These are phyloP conservation scores for Ochotona curzoniae DNA, from an alignment of 2,113 vertebrate species.

Conservation along the genomic window DNA sequence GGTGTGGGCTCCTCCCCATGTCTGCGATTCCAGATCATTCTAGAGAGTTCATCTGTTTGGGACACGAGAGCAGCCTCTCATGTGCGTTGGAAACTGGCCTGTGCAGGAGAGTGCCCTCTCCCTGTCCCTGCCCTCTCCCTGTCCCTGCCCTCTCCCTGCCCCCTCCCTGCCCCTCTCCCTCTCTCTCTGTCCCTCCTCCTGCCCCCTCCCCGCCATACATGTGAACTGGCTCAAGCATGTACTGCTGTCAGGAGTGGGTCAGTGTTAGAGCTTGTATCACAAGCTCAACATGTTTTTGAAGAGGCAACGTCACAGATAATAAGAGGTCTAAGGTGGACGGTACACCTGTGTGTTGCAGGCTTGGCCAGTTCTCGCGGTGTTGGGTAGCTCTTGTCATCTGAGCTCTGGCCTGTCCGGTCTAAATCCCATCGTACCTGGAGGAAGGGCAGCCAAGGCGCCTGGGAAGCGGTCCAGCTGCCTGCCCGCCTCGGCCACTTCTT, in stretches of 20 bases:
- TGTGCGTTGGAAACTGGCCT: neutral
- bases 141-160: too few species aligned
- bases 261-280: neutral
- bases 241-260: neutral
- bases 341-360: neutral
- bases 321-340: neutral
- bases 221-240: rapidly evolving
- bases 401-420: neutral
- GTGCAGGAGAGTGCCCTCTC: neutral
- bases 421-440: neutral
- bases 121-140: neutral
- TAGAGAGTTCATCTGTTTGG: neutral
- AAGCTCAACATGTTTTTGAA: neutral
- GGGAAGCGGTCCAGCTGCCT: neutral
- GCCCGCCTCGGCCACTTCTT: rapidly evolving
- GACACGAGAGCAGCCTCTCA: neutral
- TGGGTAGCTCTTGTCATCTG: neutral
- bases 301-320: neutral
- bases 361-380: neutral
- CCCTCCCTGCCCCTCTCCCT: too few species aligned
- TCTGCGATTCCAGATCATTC: neutral
- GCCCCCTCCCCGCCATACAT: rapidly evolving
- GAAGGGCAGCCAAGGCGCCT: neutral
- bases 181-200: neutral
- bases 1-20: neutral